These are phyloP conservation scores for Acipenser oxyrinchus DNA, from an alignment of 2,797 vertebrate species.

Conservation along the genomic window DNA sequence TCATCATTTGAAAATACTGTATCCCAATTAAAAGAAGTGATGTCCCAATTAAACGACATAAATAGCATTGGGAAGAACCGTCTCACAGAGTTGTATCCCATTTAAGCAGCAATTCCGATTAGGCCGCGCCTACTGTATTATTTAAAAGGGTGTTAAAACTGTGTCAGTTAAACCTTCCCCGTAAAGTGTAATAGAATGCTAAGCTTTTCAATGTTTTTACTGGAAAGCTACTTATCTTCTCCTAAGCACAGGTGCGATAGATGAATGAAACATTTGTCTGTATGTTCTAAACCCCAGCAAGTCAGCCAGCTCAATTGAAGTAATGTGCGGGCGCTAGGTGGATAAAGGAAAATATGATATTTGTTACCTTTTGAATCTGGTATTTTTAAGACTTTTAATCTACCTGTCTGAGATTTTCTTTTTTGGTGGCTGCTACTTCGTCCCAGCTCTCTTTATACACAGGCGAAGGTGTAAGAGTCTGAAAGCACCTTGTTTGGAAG, in stretches of 20 bases:
- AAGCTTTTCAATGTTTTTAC: slow-evolving; percentile 64
- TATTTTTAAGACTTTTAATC: slow-evolving; percentile 52
- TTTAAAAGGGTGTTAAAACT: too few species aligned
- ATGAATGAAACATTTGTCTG: slow-evolving; percentile 81
- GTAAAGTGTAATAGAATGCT: slow-evolving; percentile 50
- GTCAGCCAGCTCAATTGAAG: slow-evolving; percentile 57
- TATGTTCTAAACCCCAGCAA: slow-evolving; percentile 57
- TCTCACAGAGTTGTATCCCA: too few species aligned
- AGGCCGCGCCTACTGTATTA: too few species aligned
- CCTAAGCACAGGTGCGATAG: slow-evolving; percentile 57
- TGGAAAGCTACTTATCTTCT: slow-evolving; percentile 63
- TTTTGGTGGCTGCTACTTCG: slow-evolving; percentile 47
- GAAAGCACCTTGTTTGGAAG: slow-evolving; percentile 39
- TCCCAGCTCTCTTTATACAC: slow-evolving; percentile 38
- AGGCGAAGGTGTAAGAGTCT: slow-evolving; percentile 45
- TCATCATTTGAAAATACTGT: too few species aligned
- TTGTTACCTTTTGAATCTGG: slow-evolving; percentile 40
- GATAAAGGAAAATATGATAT: slow-evolving; percentile 54
- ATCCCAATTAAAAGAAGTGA: too few species aligned
- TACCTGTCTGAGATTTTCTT: slow-evolving; percentile 33
- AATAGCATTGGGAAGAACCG: too few species aligned
- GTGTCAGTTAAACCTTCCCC: too few species aligned
- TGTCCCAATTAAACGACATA: too few species aligned
- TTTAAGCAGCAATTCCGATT: too few species aligned
- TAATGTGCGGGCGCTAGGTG: slow-evolving; percentile 60